Conservation (phyloP, 2,888 invertebrate genomes). For the Mamestra brassicae region DNA sequence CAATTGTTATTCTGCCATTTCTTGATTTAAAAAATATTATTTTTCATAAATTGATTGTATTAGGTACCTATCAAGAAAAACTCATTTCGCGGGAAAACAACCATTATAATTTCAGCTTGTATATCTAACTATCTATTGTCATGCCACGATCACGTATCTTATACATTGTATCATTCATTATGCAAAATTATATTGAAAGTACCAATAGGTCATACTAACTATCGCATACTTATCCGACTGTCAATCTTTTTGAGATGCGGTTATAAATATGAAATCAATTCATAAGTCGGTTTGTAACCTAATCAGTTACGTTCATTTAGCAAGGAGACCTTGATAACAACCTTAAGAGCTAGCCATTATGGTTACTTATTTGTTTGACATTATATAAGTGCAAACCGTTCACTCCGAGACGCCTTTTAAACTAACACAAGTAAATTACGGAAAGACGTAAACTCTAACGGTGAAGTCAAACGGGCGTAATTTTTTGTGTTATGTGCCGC, state of each 20-base stretch:
- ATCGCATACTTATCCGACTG: not conserved
- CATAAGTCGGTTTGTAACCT: not conserved
- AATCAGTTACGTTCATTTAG: conserved; percentile 19
- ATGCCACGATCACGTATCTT: not conserved
- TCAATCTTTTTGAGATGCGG: conserved; percentile 5
- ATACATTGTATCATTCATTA: no score
- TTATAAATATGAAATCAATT: conserved; percentile 11
- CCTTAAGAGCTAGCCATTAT: conserved; percentile 31
- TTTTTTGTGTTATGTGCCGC: no score
- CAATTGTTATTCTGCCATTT: no score
- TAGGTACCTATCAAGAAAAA: no score
- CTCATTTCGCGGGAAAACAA: no score
- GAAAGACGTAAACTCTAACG: not conserved
- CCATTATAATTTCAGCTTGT: no score
- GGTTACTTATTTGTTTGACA: conserved; percentile 19
- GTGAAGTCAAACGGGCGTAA: no score
- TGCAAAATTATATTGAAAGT: no score
- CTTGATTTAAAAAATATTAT: no score
- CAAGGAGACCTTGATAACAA: conserved; percentile 38
- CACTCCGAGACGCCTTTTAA: conserved; percentile 16
- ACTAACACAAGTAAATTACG: conserved; percentile 22
- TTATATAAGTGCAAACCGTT: conserved; percentile 17
- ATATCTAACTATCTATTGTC: not conserved
- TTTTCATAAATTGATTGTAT: no score
- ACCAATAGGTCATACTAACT: not conserved